A percentile compares a stretch with the other conserved stretches of the same genome.
phyloP scores from a whole-genome alignment of 2,797 vertebrate genomes.

The Rhodeus uyekii region DNA sequence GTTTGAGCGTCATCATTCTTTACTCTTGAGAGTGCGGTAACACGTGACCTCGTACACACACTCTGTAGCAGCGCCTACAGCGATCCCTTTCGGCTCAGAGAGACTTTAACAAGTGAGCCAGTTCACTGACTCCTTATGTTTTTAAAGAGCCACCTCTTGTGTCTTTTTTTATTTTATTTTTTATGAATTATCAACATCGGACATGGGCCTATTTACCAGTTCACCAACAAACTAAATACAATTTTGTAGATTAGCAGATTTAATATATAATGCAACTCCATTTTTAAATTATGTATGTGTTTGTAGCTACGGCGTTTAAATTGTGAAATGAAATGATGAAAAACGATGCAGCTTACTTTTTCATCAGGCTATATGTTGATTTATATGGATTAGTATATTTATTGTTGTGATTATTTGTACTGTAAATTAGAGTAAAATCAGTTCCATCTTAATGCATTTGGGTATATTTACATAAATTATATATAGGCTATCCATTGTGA shows the following conservation, averaged over 20 bases:
- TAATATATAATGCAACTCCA: not conserved
- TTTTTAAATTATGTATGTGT: not conserved
- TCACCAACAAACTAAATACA: not conserved
- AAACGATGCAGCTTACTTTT: not conserved
- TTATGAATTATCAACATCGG: not conserved
- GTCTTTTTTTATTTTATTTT: not conserved
- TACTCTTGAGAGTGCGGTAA: constrained; percentile 68
- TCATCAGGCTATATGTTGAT: not conserved
- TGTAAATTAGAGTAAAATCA: not conserved
- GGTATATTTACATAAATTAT: not conserved
- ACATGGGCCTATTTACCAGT: not conserved
- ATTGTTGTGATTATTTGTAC: not conserved
- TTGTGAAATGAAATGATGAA: not conserved
- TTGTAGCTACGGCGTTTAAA: not conserved
- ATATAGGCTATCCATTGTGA: not conserved
- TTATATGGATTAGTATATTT: no score
- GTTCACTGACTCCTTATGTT: not conserved
- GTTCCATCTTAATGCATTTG: not conserved
- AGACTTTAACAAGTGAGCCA: constrained; percentile 70
- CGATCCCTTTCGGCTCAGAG: constrained; percentile 82
- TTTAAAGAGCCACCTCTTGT: constrained; percentile 3
- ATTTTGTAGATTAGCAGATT: not conserved
- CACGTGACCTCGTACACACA: constrained; percentile 69
- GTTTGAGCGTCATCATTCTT: constrained; percentile 72
- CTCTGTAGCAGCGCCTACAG: constrained; percentile 83